These are phyloP conservation scores for Bombyx huttoni DNA, from an alignment of 2,888 invertebrate species.

Conservation along the genomic window DNA sequence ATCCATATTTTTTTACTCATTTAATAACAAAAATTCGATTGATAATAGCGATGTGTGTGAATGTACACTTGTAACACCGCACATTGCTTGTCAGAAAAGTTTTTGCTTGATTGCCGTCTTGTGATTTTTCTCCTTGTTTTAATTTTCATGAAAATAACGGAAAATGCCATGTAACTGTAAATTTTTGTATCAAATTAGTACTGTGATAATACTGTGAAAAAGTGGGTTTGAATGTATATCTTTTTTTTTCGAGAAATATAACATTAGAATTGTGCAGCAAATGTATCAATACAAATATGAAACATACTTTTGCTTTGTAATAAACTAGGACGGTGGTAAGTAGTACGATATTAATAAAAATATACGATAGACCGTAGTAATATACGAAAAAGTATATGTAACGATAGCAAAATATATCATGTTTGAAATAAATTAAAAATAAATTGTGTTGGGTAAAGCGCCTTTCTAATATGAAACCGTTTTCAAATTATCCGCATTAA, in stretches of 20 bases:
- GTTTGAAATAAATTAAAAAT: not conserved
- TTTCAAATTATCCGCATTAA: not conserved
- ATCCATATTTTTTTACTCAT: not conserved
- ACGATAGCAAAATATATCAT: not conserved
- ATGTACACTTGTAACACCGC: slow-evolving; percentile 3
- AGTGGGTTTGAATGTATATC: slow-evolving; percentile 12
- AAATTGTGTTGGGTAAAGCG: not conserved
- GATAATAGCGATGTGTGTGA: not conserved
- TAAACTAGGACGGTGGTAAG: slow-evolving; percentile 55
- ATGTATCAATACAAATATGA: slow-evolving; percentile 58
- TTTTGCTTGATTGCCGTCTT: slow-evolving; percentile 35
- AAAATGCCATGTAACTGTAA: slow-evolving; percentile 51
- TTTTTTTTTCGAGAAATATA: slow-evolving; percentile 19
- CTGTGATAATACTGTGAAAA: slow-evolving; percentile 12
- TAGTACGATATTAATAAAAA: slow-evolving; percentile 12
- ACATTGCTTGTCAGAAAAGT: slow-evolving; percentile 9
- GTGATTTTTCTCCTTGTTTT: slow-evolving; percentile 46
- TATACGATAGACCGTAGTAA: not conserved
- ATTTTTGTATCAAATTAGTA: slow-evolving; percentile 23
- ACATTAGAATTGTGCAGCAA: slow-evolving; percentile 53
- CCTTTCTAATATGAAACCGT: not conserved
- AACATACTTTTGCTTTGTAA: slow-evolving; percentile 56
- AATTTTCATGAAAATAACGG: slow-evolving; percentile 57
- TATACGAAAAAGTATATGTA: not conserved
- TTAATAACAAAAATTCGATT: not conserved